Evolutionary conservation across 1,140 invertebrate species (phyloP), one percentile per base, ranked within the genome.

Genomic region (Camponotus pennsylvanicus): DNA sequence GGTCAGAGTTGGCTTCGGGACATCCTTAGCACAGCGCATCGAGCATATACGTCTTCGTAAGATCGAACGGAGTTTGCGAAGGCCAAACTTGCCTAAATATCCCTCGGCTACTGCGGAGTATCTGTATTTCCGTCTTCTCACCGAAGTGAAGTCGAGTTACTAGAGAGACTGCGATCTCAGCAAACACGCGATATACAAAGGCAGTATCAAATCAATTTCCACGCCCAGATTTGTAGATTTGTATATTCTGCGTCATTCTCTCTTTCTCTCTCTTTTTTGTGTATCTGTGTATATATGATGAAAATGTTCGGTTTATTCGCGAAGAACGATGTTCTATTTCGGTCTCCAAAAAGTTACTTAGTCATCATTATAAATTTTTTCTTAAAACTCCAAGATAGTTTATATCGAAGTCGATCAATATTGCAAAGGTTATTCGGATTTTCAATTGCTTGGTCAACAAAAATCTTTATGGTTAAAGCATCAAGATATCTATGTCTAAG

Each of bases 41-140:
- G 34, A 40, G 67, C 69, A 75, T 73, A 61, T 40, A 73, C 79
- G 69, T 82, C 55, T 73, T 55, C 69, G 79, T 40, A 83, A 55
- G 79, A 63, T 83, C 69, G 79, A 73, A 83, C 79, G 55, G 57
- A 83, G 69, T 83, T 83, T 73, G 55, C 69, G 40, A 49, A 83
- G 69, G 42, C 67, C 69, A 42, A 83, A 83, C 79, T 83, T 83
- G 69, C 69, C 55, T 73, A 83, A 83, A 83, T 83, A 83, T 75
- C 79, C 55, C 55, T 34, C 40, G 69, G 79, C 79, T 37, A 70
- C 55, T 55, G 15, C 55, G 18, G 52, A 73, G 18, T n/a, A 34
- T 18, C 37, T 45, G 66, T 70, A 80, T 80, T 59, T 37, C 63
- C 9, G 18, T 49, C 59, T 69, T 42, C 63, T n/a, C 27, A 8